Conservation (phyloP, 2,797 vertebrate species). For the Anniella stebbinsi region DNA sequence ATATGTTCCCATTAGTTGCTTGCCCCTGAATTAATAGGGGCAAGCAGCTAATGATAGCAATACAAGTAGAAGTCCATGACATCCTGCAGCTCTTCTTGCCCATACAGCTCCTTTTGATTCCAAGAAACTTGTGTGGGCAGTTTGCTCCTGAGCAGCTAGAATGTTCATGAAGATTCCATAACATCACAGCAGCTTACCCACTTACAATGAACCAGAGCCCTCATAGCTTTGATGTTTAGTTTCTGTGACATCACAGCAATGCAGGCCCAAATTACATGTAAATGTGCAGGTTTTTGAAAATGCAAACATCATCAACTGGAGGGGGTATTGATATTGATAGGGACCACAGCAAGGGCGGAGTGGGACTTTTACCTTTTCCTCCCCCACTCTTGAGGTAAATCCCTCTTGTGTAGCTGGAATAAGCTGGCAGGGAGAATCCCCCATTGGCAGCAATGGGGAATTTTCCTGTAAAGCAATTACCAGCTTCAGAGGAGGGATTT, state of each 20-base stretch:
- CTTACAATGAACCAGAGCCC: background rate
- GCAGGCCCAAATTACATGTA: background rate
- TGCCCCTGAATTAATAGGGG: constrained; percentile 29
- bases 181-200: background rate
- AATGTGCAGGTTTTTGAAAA: background rate
- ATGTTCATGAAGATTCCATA: background rate
- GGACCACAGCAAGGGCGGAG: background rate
- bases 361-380: background rate
- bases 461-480: too few species aligned
- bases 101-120: background rate
- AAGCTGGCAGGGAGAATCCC: too few species aligned
- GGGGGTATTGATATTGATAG: background rate
- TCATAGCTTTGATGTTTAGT: background rate
- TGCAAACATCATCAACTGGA: background rate
- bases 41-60: constrained; percentile 19
- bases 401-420: too few species aligned
- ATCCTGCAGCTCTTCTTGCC: background rate
- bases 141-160: background rate
- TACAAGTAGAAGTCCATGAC: background rate
- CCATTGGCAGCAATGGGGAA: too few species aligned
- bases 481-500: too few species aligned
- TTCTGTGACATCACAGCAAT: background rate
- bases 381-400: too few species aligned
- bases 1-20: constrained; percentile 19
- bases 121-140: background rate